Evolutionary conservation across 2,113 vertebrate species (phyloP).

Genomic region (Pelecanoides urinatrix): DNA sequence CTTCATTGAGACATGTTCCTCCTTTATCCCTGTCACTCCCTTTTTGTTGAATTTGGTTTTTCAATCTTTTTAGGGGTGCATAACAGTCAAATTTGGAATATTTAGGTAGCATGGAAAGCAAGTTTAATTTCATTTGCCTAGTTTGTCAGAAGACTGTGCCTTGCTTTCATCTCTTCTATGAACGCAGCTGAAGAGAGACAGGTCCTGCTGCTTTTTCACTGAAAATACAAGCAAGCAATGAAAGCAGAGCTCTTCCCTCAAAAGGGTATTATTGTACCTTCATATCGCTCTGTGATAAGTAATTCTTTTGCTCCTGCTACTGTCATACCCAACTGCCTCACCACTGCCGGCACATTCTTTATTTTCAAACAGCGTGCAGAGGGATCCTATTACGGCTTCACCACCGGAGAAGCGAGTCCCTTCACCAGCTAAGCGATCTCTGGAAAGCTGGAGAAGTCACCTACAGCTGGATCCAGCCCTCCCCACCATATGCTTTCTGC

Average conservation of each 20-base stretch:
- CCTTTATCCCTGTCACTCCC: background rate
- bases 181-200: background rate
- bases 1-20: background rate
- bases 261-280: background rate
- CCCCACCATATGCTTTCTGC: background rate
- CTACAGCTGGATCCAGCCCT: background rate
- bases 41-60: background rate
- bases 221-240: background rate
- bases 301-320: background rate
- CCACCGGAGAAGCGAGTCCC: rapidly evolving
- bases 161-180: background rate
- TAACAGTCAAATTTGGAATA: background rate
- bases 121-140: background rate
- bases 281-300: rapidly evolving
- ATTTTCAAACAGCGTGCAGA: background rate
- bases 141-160: background rate
- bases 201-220: background rate
- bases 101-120: background rate
- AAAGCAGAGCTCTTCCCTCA: background rate
- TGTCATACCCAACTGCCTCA: background rate
- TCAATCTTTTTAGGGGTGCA: background rate
- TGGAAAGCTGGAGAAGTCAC: background rate
- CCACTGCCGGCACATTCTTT: background rate
- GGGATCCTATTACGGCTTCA: background rate
- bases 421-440: background rate